Evolutionary conservation across 2,113 vertebrate genomes (phyloP).

Genomic region (Cynopterus brachyotis): DNA sequence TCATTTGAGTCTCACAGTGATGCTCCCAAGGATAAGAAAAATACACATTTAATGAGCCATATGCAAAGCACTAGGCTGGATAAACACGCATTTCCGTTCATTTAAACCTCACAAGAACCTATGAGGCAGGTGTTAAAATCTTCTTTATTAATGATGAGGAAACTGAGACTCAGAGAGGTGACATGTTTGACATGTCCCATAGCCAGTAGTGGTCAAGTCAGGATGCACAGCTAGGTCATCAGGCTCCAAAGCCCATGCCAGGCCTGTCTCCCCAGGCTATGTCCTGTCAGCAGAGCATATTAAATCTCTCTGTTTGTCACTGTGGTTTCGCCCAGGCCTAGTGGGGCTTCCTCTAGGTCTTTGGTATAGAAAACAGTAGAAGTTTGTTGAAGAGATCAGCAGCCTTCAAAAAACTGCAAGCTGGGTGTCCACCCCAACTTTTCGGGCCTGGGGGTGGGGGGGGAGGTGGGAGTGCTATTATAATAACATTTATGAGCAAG

Average conservation of each 20-base stretch:
- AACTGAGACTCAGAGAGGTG: not conserved
- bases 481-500: not conserved
- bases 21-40: not conserved
- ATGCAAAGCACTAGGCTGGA: not conserved
- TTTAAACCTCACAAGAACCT: not conserved
- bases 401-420: not conserved
- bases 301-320: not conserved
- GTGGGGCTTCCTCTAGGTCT: not conserved
- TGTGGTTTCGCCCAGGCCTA: not conserved
- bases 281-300: not conserved
- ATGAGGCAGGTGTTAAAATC: not conserved
- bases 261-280: not conserved
- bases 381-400: not conserved
- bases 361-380: not conserved
- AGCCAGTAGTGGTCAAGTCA: not conserved
- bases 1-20: not conserved
- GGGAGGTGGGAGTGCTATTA: not conserved
- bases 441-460: not conserved
- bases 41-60: conserved; percentile 36
- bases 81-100: conserved; percentile 2
- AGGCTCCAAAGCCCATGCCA: not conserved
- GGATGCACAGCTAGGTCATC: not conserved
- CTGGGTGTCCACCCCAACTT: not conserved
- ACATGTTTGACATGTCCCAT: not conserved
- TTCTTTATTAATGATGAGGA: not conserved